Evolutionary conservation across 2,888 invertebrate genomes (phyloP).

Genomic region (Amblyjoppa fuscipennis): DNA sequence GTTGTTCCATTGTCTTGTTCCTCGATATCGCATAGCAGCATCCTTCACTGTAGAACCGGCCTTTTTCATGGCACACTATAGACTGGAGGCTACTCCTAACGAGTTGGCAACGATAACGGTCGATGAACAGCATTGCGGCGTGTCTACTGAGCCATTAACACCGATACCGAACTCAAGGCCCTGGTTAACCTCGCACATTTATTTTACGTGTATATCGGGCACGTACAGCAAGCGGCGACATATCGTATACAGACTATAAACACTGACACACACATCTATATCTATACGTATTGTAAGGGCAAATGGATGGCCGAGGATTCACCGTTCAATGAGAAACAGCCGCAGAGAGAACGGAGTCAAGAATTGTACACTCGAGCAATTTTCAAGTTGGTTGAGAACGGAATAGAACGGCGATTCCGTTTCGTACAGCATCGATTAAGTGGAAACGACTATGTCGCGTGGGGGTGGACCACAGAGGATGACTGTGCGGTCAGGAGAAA

Average conservation of each 20-base stretch:
- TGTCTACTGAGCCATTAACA: conserved; percentile 66
- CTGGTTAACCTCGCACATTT: conserved; percentile 38
- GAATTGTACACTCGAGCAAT: conserved; percentile 19
- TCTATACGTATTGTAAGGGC: neutral
- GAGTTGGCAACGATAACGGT: conserved; percentile 66
- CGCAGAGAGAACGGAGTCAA: neutral
- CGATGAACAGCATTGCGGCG: conserved; percentile 57
- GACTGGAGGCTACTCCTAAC: conserved; percentile 52
- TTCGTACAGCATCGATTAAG: conserved; percentile 3
- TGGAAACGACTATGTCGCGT: conserved; percentile 12
- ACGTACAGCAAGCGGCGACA: neutral
- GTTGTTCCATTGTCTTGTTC: conserved; percentile 22
- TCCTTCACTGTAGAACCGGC: neutral
- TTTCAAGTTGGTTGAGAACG: conserved; percentile 25
- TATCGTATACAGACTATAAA: conserved; percentile 14
- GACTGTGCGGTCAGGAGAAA: neutral
- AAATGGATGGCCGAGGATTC: conserved; percentile 23
- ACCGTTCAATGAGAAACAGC: conserved; percentile 5
- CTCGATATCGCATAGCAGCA: conserved; percentile 15
- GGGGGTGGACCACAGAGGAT: neutral
- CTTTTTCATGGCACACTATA: conserved; percentile 19
- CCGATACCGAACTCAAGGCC: conserved; percentile 48
- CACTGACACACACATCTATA: neutral
- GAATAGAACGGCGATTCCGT: conserved; percentile 3
- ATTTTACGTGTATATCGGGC: conserved; percentile 21